Evolutionary conservation across 1,140 invertebrate genomes (phyloP).

Genomic region (Orius insidiosus): DNA sequence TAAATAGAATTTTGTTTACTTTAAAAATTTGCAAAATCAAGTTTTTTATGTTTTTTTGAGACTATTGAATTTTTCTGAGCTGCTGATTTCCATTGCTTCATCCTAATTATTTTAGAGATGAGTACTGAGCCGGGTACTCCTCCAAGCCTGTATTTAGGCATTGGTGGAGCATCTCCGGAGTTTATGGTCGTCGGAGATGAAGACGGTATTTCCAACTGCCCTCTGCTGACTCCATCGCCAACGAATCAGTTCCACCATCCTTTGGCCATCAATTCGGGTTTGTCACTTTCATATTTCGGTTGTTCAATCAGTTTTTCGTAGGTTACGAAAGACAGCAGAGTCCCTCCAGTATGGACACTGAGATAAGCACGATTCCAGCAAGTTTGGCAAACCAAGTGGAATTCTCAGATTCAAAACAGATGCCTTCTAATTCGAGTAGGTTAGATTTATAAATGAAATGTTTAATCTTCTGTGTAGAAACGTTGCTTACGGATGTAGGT

Average conservation of each 20-base stretch:
- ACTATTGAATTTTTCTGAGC: too few species aligned
- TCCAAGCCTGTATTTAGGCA: too few species aligned
- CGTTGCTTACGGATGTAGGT: neutral
- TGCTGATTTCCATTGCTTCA: too few species aligned
- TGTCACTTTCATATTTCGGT: constrained; percentile 5
- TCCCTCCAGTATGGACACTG: constrained; percentile 19
- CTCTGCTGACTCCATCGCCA: constrained; percentile 31
- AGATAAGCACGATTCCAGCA: constrained; percentile 15
- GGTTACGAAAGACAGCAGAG: constrained; percentile 19
- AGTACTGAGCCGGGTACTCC: too few species aligned
- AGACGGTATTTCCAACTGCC: constrained; percentile 32
- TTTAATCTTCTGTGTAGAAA: neutral
- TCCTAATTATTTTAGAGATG: too few species aligned
- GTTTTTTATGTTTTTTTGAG: too few species aligned
- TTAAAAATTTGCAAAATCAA: too few species aligned
- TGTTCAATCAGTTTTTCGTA: neutral
- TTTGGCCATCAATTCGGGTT: constrained; percentile 21
- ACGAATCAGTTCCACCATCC: constrained; percentile 32
- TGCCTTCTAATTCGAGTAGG: neutral
- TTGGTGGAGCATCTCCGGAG: constrained; percentile 23
- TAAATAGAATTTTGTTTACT: too few species aligned
- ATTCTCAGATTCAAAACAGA: constrained; percentile 2
- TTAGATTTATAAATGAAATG: neutral
- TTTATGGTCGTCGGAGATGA: constrained; percentile 27
- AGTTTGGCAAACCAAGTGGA: neutral